These are phyloP conservation scores for Pristis pectinata DNA, from an alignment of 2,797 vertebrate species.

Conservation along the genomic window DNA sequence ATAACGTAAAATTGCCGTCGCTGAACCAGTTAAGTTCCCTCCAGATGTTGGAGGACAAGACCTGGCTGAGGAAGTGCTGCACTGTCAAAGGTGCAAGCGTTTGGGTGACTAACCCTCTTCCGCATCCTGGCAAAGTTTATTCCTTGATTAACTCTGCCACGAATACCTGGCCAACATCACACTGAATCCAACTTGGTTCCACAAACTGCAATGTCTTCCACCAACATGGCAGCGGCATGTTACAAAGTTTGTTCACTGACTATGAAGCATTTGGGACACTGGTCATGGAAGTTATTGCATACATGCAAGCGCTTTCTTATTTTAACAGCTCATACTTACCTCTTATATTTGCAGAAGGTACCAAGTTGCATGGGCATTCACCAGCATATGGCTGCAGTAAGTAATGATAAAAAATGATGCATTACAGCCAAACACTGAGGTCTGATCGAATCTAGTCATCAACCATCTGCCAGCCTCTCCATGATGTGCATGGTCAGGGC, in stretches of 20 bases:
- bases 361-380: background rate
- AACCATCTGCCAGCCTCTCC: no score
- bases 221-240: no score
- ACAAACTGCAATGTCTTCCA: no score
- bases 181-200: no score
- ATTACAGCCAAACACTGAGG: no score
- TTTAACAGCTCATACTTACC: background rate
- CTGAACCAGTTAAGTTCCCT: no score
- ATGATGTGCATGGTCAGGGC: no score
- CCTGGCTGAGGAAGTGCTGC: background rate
- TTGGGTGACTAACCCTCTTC: background rate
- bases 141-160: background rate
- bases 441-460: no score
- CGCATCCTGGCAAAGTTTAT: background rate
- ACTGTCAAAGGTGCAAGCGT: background rate
- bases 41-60: background rate
- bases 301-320: background rate
- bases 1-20: no score
- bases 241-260: background rate
- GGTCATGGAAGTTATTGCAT: background rate
- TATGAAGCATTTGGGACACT: background rate
- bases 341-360: background rate
- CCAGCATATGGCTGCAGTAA: no score
- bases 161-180: no score
- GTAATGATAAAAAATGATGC: no score